Base-by-base conservation (phyloP, 2,888 invertebrate genomes). In the Drosophila cognata region DNA sequence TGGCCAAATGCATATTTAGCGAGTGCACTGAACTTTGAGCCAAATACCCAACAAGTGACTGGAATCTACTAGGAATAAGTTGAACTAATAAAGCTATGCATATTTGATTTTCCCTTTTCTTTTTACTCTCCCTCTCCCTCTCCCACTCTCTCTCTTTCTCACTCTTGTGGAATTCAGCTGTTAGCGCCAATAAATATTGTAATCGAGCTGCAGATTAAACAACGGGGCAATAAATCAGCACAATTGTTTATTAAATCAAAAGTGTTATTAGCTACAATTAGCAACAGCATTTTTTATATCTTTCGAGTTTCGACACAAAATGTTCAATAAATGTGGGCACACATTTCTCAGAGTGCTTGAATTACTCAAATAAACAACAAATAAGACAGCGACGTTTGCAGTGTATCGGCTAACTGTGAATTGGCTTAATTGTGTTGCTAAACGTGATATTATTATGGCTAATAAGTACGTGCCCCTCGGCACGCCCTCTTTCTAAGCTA, bases 11-110 rank as follows among this genome's bases (percentile, higher is more conserved):
- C 36, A 51, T 56, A 41, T 56, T 13, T 31, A 2, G 18, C 43
- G 43, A 69, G 88, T 81, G 56, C 88, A 74, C 63, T 74, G 90
- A 81, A 62, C 83, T 70, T 70, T 74, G 41, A 28, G 7, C 74
- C 46, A 73, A 52, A 64, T 76, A 36, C 6, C 29, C 4, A 28
- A 56, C 10, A 55, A 36, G 38, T 25, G 43, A 16, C 16, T n/a
- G 13, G 33, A 43, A 62, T 33, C 21, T 43, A 55, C 28, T 28
- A 28, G 7, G 28, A 55, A 18, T 25, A 11, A 38, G 18, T 56
- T 31, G 13, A 28, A 6, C 28, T 8, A 36, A 56, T 56, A 28
- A 28, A 55, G 53, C 25, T 53, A 25, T 53, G 16, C 5, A 16
- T 25, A 8, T 8, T 25, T 35, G 13, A 53, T 25, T 25, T 18